Evolutionary conservation across 2,888 invertebrate genomes (phyloP), one percentile per base, ranked within the genome.

Genomic region (Synanthedon myopaeformis): DNA sequence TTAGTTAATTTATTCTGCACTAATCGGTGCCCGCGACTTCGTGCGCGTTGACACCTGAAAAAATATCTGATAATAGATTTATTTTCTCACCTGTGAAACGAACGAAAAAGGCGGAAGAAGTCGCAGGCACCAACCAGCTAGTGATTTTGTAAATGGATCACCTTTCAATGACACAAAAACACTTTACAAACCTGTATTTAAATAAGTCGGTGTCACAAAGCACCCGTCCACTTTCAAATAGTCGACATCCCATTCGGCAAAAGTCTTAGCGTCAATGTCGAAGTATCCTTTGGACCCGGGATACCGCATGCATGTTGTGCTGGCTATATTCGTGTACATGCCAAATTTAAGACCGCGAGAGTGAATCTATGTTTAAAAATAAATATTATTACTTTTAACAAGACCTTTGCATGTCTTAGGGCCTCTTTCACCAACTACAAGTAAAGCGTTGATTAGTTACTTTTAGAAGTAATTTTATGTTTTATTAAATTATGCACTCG

Each of bases 171-270:
- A 11, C 45, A 11, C 12, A n/a, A 13, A 6, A 13, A 13, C 6
- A 45, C 45, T 11, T 11, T 14, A 55, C 54, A 54, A 64, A 86
- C 86, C 86, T 45, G 54, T 63, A 64, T 86, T 76, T 1, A 87
- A 67, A 49, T 64, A 67, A 0, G 72, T 65, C 42, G 89, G 80
- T 10, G 88, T 79, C 0, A 92, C 90, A 76, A 93, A 91, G 70
- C 96, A 96, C 0, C 95, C 96, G 66, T 96, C 96, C 11, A 95
- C 87, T 75, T 96, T 95, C 28, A 96, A 79, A 68, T 94, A 94
- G 71, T 96, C 96, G 0, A 94, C 91, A 0, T 78, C 90, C 95
- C 95, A 96, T 11, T 90, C 89, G 0, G 94, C 94, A 70, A 95
- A 94, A 0, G 91, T 91, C 56, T 91, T 69, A 0, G 93, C 93